Conservation (phyloP, 2,113 vertebrate genomes). For the Myiozetetes cayanensis region DNA sequence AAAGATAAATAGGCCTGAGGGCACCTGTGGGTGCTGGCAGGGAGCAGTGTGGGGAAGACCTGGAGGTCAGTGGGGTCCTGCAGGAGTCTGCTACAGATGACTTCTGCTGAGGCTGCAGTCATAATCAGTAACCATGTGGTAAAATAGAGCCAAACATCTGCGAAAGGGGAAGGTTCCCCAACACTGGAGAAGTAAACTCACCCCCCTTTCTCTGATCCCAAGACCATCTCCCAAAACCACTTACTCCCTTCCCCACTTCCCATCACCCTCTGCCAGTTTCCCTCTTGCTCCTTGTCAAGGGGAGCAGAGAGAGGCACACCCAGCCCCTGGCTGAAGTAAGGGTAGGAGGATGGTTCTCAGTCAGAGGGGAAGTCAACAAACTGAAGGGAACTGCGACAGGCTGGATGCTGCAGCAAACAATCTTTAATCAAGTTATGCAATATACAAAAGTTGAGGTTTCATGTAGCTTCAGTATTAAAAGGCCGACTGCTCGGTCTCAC, state of each 20-base stretch:
- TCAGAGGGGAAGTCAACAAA: background rate
- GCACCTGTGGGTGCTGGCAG: rapidly evolving
- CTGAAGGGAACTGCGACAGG: background rate
- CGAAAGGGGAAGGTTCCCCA: too few species aligned
- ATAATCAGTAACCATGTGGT: background rate
- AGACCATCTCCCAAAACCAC: background rate
- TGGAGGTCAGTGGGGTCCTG: background rate
- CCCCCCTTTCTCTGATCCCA: background rate
- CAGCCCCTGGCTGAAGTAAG: background rate
- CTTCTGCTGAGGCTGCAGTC: background rate
- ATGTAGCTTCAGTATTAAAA: constrained; percentile 24
- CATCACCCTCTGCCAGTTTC: background rate
- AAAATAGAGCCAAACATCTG: rapidly evolving
- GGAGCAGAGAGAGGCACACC: background rate
- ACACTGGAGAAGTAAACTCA: background rate
- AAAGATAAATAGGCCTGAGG: background rate
- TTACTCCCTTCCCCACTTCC: rapidly evolving
- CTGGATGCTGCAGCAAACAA: background rate
- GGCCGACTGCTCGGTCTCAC: background rate
- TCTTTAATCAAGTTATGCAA: constrained; percentile 46
- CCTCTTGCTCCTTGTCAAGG: background rate
- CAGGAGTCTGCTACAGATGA: too few species aligned
- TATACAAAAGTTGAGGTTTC: constrained; percentile 40
- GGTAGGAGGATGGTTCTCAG: background rate
- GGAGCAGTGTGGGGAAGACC: rapidly evolving